Percentiles rank a stretch among this genome's conserved stretches.
phyloP scores from a whole-genome alignment of 1,140 invertebrate species.

The Heliconius nattereri region DNA sequence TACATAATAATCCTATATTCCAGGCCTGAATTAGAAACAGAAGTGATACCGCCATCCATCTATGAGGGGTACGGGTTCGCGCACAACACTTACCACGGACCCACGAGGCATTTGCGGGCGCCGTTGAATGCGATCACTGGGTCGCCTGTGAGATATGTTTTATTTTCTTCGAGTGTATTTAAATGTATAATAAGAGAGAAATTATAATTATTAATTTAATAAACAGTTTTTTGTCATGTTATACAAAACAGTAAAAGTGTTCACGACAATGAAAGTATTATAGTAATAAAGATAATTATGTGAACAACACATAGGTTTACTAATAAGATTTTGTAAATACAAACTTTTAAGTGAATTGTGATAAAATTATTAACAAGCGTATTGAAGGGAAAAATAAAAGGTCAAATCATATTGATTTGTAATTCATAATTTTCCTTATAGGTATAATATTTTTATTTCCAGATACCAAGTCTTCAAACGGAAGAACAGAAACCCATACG shows the following conservation, averaged over 20 bases:
- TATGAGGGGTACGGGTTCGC: conserved; percentile 82
- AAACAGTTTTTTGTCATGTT: no score
- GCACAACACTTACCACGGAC: conserved; percentile 96
- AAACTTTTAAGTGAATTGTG: no score
- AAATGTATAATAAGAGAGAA: background rate
- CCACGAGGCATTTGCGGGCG: conserved; percentile 88
- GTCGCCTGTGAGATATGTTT: conserved; percentile 48
- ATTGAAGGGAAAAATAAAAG: no score
- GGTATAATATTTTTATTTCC: conserved; percentile 33
- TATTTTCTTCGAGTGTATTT: background rate
- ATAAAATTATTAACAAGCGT: no score
- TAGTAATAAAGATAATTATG: no score
- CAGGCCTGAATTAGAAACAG: conserved; percentile 68
- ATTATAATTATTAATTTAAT: no score
- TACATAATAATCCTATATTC: conserved; percentile 25
- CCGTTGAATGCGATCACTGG: conserved; percentile 82
- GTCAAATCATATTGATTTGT: no score
- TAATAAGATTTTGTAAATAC: no score
- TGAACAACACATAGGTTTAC: no score
- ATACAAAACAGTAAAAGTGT: no score
- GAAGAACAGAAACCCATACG: conserved; percentile 85
- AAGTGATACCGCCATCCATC: conserved; percentile 54
- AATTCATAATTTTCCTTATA: no score
- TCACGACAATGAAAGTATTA: no score
- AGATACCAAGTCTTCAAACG: conserved; percentile 75